These are phyloP conservation scores for Homarus americanus DNA, from an alignment of 1,140 invertebrate species.

Conservation along the genomic window DNA sequence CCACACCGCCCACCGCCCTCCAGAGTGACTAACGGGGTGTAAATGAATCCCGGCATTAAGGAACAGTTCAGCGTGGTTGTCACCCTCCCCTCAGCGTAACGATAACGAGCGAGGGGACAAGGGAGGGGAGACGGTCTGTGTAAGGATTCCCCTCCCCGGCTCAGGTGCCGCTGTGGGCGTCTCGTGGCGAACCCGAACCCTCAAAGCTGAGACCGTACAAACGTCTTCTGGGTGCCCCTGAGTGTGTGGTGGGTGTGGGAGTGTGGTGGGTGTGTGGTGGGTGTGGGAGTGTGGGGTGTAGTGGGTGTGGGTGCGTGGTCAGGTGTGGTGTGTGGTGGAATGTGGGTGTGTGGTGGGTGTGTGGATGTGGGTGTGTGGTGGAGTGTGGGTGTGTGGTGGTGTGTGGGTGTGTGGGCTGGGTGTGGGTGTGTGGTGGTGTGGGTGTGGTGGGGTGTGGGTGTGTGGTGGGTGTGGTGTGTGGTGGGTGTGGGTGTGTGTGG, in stretches of 20 bases:
- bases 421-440: too few relatives aligned
- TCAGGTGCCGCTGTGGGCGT: background rate
- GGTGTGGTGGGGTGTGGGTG: background rate
- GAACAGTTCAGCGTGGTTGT: conserved; percentile 32
- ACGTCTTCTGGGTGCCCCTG: background rate
- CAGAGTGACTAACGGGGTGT: conserved; percentile 16
- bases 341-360: too few relatives aligned
- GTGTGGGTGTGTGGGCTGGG: too few relatives aligned
- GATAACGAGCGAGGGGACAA: conserved; percentile 42
- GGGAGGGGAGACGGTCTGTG: conserved; percentile 4
- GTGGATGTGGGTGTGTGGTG: too few relatives aligned
- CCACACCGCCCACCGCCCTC: background rate
- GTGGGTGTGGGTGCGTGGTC: too few relatives aligned
- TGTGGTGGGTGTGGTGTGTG: background rate
- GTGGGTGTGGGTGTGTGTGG: too few relatives aligned
- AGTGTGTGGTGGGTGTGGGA: too few relatives aligned
- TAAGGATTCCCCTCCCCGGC: background rate
- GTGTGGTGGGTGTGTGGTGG: background rate
- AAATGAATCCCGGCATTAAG: conserved; percentile 30
- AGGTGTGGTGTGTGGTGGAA: too few relatives aligned
- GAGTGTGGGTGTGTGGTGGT: background rate
- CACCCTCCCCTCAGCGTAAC: conserved; percentile 29
- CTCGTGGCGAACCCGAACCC: background rate
- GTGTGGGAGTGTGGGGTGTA: too few relatives aligned
- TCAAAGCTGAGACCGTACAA: background rate